These are phyloP conservation scores for Paracanthobrama guichenoti DNA, from an alignment of 2,113 vertebrate genomes.

Conservation along the genomic window DNA sequence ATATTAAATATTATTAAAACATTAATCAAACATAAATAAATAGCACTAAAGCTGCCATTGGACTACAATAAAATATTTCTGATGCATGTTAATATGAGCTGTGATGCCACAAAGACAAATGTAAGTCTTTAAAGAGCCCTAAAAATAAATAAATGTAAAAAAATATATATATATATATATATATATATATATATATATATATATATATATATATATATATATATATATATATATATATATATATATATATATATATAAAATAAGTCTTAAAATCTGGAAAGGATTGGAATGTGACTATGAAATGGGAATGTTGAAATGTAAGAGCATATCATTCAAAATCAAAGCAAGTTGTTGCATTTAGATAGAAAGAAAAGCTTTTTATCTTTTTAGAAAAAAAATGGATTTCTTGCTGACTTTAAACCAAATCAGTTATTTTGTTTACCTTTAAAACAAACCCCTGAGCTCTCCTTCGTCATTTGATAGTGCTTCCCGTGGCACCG, in stretches of 20 bases:
- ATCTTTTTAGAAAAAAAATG: not conserved
- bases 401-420: slow-evolving; percentile 7
- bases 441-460: slow-evolving; percentile 3
- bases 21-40: no score
- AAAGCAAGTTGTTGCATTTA: slow-evolving; percentile 1
- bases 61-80: not conserved
- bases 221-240: no score
- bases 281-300: not conserved
- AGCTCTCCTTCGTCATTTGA: not conserved
- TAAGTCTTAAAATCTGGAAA: no score
- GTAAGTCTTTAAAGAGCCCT: no score
- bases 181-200: no score
- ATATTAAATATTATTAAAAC: not conserved
- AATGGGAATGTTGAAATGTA: not conserved
- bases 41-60: no score
- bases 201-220: no score
- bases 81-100: no score
- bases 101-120: no score
- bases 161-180: no score
- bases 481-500: not conserved
- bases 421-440: not conserved
- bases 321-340: slow-evolving; percentile 1
- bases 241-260: no score
- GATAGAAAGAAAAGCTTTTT: not conserved
- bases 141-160: no score